These are phyloP conservation scores for Corythoichthys intestinalis DNA, from an alignment of 2,113 vertebrate species.

Conservation along the genomic window DNA sequence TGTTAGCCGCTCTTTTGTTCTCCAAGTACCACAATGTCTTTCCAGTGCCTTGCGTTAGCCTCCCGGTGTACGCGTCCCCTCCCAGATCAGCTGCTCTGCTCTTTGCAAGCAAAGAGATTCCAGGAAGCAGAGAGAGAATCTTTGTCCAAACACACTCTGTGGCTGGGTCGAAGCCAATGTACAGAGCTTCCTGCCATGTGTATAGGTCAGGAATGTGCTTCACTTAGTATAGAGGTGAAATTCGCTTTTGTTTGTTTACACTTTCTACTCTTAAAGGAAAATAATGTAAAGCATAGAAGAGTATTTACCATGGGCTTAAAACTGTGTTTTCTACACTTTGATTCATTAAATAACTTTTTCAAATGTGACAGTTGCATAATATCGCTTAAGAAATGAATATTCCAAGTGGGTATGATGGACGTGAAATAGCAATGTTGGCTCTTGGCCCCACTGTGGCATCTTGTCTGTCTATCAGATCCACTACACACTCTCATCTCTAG, in stretches of 20 bases:
- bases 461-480: not conserved
- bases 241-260: not conserved
- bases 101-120: constrained; percentile 46
- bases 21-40: constrained; percentile 15
- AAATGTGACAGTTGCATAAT: no score
- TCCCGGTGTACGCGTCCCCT: constrained; percentile 42
- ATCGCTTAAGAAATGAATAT: no score
- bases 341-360: no score
- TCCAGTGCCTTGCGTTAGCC: constrained; percentile 21
- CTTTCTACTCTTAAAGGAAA: not conserved
- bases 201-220: constrained; percentile 28
- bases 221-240: constrained; percentile 5
- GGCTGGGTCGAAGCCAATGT: constrained; percentile 41
- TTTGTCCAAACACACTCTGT: constrained; percentile 46
- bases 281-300: not conserved
- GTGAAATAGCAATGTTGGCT: not conserved
- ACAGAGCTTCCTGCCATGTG: constrained; percentile 34
- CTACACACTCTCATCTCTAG: not conserved
- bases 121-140: constrained; percentile 58
- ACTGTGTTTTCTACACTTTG: no score
- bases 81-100: constrained; percentile 44
- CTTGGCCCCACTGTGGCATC: not conserved
- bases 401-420: no score
- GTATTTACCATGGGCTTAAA: not conserved
- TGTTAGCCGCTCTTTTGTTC: constrained; percentile 46